phyloP scores from a whole-genome alignment of 2,113 vertebrate genomes.

The Agapornis roseicollis region DNA sequence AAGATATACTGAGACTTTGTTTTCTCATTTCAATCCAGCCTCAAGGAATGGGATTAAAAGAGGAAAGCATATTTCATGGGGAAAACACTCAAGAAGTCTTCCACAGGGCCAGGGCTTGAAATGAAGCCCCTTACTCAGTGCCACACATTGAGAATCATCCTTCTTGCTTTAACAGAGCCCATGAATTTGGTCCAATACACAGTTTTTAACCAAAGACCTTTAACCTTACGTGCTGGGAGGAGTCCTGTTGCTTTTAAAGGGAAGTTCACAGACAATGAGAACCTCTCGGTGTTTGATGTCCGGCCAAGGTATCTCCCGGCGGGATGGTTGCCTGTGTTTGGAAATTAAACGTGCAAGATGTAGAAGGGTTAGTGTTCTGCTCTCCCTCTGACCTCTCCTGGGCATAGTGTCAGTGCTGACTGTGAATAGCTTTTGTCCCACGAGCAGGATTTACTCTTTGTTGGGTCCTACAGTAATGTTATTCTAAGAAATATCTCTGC shows the following conservation, averaged over 20 bases:
- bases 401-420: not conserved
- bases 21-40: not conserved
- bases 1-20: not conserved
- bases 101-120: not conserved
- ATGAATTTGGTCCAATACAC: not conserved
- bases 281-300: not conserved
- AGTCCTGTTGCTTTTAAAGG: not conserved
- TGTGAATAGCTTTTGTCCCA: slow-evolving; percentile 31
- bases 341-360: not conserved
- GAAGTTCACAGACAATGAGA: slow-evolving; percentile 44
- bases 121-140: not conserved
- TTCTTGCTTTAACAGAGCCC: not conserved
- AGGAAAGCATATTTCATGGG: not conserved
- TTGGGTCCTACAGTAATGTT: slow-evolving; percentile 31
- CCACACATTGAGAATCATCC: not conserved
- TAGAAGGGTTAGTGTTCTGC: not conserved
- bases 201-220: not conserved
- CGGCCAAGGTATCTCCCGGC: not conserved
- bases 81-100: not conserved
- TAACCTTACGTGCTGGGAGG: not conserved
- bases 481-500: slow-evolving; percentile 37
- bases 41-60: not conserved
- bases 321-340: not conserved
- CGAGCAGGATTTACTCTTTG: not conserved
- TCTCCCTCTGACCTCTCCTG: slow-evolving; percentile 24